Evolutionary conservation across 2,888 invertebrate species (phyloP), one percentile per base, ranked within the genome.

Genomic region (Flabesymbios commensalis): DNA sequence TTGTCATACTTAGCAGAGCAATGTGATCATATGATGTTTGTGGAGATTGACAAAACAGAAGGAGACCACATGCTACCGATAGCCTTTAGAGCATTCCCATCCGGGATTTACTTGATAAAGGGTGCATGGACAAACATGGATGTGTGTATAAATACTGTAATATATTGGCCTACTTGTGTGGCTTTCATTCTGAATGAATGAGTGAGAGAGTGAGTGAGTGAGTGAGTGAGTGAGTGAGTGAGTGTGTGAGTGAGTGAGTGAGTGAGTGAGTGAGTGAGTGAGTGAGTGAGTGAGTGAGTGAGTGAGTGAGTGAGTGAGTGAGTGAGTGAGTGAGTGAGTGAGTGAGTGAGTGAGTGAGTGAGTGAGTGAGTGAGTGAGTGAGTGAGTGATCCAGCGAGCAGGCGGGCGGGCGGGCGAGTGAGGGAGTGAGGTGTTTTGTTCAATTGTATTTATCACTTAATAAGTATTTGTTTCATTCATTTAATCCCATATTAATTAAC

Each of bases 181-280:
- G n/a, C n/a, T n/a, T 49, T 49, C 24, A 29, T 24, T 29, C 19
- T 49, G 19, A 22, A 28, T 49, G 49, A 49, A 29, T 24, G 51
- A 51, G 51, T 24, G 51, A 51, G 51, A 17, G 51, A 51, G 51
- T 10, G 39, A 39, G 39, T 10, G 39, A 39, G 39, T 10, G 39
- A 39, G 39, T 10, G 39, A 39, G 39, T 10, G 39, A 39, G 39
- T 10, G 39, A 39, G 39, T 10, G 39, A 39, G 39, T 10, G 39
- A 39, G 39, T 10, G 14, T 14, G 39, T 10, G 39, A 39, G 39
- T 10, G 14, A 39, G 39, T 10, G 39, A 39, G 39, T 10, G 14
- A 39, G 39, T 10, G 39, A 39, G 39, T 10, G 14, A 39, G 39
- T 10, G 39, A 39, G 39, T 10, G 39, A 39, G 39, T 10, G 39